Conservation (phyloP, 2,888 invertebrate genomes). For the Campopleginae sp. region DNA sequence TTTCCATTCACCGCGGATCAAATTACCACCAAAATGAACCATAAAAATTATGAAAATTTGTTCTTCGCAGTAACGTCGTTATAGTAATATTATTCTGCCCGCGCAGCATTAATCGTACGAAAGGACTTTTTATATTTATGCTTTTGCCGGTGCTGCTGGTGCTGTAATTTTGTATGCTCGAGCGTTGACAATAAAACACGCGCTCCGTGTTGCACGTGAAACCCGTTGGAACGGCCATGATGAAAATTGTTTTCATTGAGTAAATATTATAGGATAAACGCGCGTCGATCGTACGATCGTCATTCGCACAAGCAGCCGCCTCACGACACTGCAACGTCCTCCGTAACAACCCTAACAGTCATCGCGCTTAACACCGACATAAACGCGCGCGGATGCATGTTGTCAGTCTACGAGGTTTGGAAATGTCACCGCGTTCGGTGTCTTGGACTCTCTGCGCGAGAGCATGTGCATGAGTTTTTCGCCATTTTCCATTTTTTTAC, state of each 20-base stretch:
- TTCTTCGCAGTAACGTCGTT: no score
- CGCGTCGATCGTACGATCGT: constrained; percentile 4
- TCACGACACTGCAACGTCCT: background rate
- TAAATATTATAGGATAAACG: constrained; percentile 2
- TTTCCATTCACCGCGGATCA: background rate
- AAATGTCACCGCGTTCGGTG: background rate
- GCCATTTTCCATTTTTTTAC: no score
- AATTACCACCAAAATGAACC: background rate
- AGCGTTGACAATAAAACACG: background rate
- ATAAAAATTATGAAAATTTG: background rate
- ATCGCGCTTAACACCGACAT: constrained; percentile 6
- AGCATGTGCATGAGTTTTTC: background rate
- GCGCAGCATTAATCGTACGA: background rate
- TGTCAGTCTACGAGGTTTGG: background rate
- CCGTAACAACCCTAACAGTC: constrained; percentile 53
- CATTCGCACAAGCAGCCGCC: background rate
- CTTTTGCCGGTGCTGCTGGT: no score
- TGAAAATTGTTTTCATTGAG: background rate
- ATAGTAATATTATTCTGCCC: no score
- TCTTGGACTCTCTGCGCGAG: background rate
- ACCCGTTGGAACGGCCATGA: background rate
- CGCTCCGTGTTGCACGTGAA: background rate
- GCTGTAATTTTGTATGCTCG: background rate
- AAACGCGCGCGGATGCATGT: constrained; percentile 18
- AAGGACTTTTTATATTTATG: background rate